Percentiles rank a stretch among this genome's conserved stretches.
Conservation (phyloP, 2,888 invertebrate genomes). For the Drosophila mettleri region DNA sequence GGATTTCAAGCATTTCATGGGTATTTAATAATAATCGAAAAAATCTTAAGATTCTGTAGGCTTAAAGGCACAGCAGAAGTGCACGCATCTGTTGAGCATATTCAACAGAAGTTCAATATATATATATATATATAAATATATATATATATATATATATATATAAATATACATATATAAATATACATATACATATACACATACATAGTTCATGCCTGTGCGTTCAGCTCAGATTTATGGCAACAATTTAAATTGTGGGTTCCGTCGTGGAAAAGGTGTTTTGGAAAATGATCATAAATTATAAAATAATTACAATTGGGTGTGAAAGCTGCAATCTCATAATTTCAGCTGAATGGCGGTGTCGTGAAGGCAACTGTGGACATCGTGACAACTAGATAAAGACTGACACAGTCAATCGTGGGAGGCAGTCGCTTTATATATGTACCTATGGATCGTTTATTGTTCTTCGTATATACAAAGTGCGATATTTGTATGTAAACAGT, state of each 20-base stretch:
- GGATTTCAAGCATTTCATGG: conserved; percentile 1
- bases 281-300: conserved; percentile 37
- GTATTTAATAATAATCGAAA: conserved; percentile 12
- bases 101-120: background rate
- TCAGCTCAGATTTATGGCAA: conserved; percentile 7
- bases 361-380: conserved; percentile 9
- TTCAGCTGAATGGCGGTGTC: conserved; percentile 31
- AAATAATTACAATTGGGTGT: conserved; percentile 29
- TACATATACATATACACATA: too few relatives aligned
- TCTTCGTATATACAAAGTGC: background rate
- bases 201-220: background rate
- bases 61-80: background rate
- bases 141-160: background rate
- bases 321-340: conserved; percentile 25
- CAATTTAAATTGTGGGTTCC: conserved; percentile 14
- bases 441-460: background rate
- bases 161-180: background rate
- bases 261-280: conserved; percentile 41
- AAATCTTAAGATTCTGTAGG: conserved; percentile 5
- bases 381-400: background rate
- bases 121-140: background rate
- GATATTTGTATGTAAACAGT: background rate
- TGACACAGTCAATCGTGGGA: conserved; percentile 1
- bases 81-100: conserved; percentile 9
- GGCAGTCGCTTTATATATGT: background rate